Base-by-base conservation (phyloP, 2,888 invertebrate genomes). In the Maniola hyperantus region DNA sequence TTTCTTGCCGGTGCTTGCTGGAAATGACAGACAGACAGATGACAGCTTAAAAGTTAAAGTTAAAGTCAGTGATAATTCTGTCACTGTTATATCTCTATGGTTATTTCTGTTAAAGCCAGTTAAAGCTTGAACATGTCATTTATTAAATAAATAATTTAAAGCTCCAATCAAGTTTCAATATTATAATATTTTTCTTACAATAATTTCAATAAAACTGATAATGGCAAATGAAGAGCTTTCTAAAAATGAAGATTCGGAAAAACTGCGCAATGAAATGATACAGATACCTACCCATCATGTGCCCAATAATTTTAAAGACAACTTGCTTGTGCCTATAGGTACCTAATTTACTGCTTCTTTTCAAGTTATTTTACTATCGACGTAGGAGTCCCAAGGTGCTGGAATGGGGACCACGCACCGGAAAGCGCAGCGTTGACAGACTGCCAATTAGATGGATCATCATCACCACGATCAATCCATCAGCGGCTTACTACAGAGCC, bases 291-390 rank as follows among this genome's bases (percentile, higher is more conserved):
- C 33, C 7, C 10, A n/a, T 13, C 26, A 51, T 51, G 11, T 6
- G 33, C 51, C 33, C 33, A 26, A 13, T 53, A 11, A 8, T 15
- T 48, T 53, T n/a, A 53, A 26, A 53, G 51, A 53, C n/a, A 53
- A 53, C 26, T 33, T 33, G 13, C 33, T 33, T 53, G 33, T 53
- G 2, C 51, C 51, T 33, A 33, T 53, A 53, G 51, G 51, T 53
- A 20, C 5, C 5, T 50, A n/a, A 4, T 11, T 11, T 8, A n/a
- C n/a, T 44, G n/a, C 13, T 13, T 44, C 13, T 39, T 39, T 2
- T 8, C 39, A 11, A 39, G 11, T 39, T 44, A 44, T 44, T 44
- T 13, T 44, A 44, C n/a, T 44, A 36, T 36, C 36, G 5, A 8
- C 36, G 1, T 36, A 2, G 26, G 26, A 26, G 4, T 26, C 26